These are phyloP conservation scores for Phrynocephalus forsythii DNA, from an alignment of 2,797 vertebrate genomes.

Conservation along the genomic window DNA sequence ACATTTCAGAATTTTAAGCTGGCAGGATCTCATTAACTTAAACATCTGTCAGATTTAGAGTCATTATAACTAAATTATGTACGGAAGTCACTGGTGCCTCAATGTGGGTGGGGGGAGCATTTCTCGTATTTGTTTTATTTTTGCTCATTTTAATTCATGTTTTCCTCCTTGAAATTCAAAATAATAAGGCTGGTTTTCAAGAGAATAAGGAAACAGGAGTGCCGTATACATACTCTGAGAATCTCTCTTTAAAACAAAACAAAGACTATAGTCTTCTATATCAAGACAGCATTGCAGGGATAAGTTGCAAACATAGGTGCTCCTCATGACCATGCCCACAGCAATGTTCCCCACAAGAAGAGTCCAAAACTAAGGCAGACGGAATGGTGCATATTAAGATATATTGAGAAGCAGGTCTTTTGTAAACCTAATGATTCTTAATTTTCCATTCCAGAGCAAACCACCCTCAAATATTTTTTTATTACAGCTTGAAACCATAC, in stretches of 20 bases:
- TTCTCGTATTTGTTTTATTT: conserved; percentile 15
- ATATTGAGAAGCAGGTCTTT: too few relatives aligned
- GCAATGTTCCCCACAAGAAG: too few relatives aligned
- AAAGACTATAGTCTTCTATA: neutral
- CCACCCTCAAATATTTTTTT: too few relatives aligned
- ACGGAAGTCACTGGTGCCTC: conserved; percentile 2
- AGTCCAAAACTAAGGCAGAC: too few relatives aligned
- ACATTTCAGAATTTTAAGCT: conserved; percentile 27
- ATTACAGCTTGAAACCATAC: too few relatives aligned
- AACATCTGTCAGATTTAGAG: conserved; percentile 36
- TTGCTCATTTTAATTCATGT: conserved; percentile 13
- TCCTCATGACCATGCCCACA: too few relatives aligned
- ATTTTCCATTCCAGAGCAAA: too few relatives aligned
- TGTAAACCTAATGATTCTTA: too few relatives aligned
- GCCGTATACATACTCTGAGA: neutral
- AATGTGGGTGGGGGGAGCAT: neutral
- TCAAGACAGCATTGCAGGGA: neutral
- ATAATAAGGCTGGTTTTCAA: neutral
- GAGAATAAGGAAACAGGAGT: neutral
- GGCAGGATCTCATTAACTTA: conserved; percentile 40
- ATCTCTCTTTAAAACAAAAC: neutral
- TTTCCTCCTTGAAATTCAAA: conserved; percentile 3
- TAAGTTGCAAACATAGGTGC: too few relatives aligned
- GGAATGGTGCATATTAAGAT: too few relatives aligned
- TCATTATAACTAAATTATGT: conserved; percentile 43